Base-by-base conservation (phyloP, 2,888 invertebrate genomes). In the Ptilodon capucinus region DNA sequence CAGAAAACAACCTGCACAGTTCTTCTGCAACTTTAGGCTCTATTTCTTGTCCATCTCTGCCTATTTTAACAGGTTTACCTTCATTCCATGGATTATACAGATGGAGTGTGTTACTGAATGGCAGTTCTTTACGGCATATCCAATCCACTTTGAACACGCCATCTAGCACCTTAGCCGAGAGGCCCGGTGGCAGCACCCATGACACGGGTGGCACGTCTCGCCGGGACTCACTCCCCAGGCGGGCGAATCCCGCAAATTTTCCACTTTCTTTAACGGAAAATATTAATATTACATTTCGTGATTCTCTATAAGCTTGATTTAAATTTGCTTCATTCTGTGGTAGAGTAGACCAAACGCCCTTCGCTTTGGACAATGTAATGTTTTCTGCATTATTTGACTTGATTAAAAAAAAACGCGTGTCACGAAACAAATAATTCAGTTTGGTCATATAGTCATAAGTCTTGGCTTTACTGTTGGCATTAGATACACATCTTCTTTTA, bases 181-280 rank as follows among this genome's bases (percentile, higher is more conserved):
- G 92, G 17, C 98, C 98, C 4, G 97, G 97, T 2, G 99, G 99
- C 49, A 99, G 84, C 0, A 96, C 97, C 99, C 99, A 99, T 34
- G 96, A 95, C 64, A 98, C 95, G 34, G 98, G 94, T 4, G 96
- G 94, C 32, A 96, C 96, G 86, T 98, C 98, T 68, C 97, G 95
- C 44, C 97, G 93, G 0, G 98, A 97, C 78, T 97, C 97, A 40
- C 96, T 95, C 46, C 94, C 94, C 68, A 99, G 92, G 51, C 99
- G 93, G 7, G 99, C 99, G 91, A 98, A 99, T 0, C 99, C 98
- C 73, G 96, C 95, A 90, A 97, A 97, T 82, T 97, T 97, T 35
- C 98, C 99, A 90, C 98, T 99, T 91, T 99, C 99, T 83, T 98
- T 98, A 0, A 99, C 99, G 46, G 99, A 99, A 91, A 98, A 99